Conservation (phyloP, 2,888 invertebrate genomes). For the Poecilobothrus nobilitatus region DNA sequence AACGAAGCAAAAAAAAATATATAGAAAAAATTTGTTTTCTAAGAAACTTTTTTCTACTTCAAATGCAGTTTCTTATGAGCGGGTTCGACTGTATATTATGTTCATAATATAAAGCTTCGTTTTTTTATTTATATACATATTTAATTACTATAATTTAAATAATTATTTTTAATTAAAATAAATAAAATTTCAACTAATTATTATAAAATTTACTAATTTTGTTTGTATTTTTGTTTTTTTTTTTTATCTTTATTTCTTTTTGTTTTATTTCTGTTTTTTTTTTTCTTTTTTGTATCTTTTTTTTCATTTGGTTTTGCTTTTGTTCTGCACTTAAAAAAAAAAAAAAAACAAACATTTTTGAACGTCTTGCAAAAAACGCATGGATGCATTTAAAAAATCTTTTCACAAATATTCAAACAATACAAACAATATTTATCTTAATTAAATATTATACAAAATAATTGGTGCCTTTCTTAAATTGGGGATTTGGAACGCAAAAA, state of each 20-base stretch:
- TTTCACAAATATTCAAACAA: background rate
- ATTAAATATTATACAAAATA: background rate
- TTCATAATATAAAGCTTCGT: too few relatives aligned
- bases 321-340: background rate
- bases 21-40: too few relatives aligned
- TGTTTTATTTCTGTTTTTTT: background rate
- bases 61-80: too few relatives aligned
- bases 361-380: background rate
- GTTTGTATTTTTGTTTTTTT: conserved; percentile 1
- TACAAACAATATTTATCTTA: background rate
- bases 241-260: conserved; percentile 7
- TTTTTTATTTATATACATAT: too few relatives aligned
- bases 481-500: too few relatives aligned
- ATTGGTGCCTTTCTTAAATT: too few relatives aligned
- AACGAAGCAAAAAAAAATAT: too few relatives aligned
- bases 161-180: background rate
- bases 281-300: background rate
- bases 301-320: conserved; percentile 9
- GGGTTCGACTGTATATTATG: too few relatives aligned
- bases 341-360: background rate
- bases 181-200: background rate
- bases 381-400: background rate
- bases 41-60: too few relatives aligned
- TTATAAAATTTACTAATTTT: background rate
- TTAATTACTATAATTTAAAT: too few relatives aligned